Evolutionary conservation across 1,140 invertebrate species (phyloP).

Genomic region (Pogonomyrmex californicus): DNA sequence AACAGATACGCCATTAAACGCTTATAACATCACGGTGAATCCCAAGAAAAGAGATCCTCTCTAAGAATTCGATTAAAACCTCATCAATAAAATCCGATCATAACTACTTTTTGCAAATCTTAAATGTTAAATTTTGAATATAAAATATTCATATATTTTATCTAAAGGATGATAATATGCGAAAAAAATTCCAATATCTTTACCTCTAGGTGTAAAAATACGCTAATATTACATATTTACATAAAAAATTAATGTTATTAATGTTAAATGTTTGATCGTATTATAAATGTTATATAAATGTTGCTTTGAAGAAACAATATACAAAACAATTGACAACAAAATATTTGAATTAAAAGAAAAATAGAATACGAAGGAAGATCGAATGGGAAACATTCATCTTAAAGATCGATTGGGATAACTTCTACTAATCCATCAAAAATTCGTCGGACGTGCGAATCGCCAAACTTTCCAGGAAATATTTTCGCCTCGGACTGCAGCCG

Average conservation of each 20-base stretch:
- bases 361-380: neutral
- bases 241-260: neutral
- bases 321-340: neutral
- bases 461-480: conserved; percentile 45
- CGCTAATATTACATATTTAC: neutral
- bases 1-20: conserved; percentile 32
- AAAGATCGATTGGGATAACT: conserved; percentile 9
- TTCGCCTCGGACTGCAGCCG: neutral
- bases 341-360: neutral
- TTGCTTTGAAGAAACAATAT: neutral
- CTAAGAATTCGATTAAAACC: neutral
- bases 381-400: neutral
- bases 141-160: neutral
- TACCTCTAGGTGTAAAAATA: neutral
- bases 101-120: neutral
- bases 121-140: neutral
- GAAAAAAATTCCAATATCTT: neutral
- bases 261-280: too few species aligned
- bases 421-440: conserved; percentile 22
- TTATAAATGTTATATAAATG: neutral
- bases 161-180: neutral
- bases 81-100: neutral
- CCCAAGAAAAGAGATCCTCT: conserved; percentile 20
- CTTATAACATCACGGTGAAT: neutral
- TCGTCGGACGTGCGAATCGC: neutral